Evolutionary conservation across 2,797 vertebrate genomes (phyloP).

Genomic region (Mallotus villosus): DNA sequence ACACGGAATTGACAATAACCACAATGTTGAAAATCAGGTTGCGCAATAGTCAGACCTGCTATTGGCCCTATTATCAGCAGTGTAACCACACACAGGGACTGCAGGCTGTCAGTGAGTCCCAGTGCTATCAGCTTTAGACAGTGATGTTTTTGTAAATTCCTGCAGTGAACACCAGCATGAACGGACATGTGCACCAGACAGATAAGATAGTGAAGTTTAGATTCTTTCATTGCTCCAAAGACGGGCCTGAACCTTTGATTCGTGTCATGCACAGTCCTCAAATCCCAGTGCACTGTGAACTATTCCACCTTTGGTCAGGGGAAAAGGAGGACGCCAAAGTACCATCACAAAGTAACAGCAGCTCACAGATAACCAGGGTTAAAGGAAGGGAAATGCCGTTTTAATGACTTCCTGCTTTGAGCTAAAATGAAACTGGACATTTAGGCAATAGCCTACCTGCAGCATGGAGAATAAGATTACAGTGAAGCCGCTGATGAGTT

Average conservation of each 20-base stretch:
- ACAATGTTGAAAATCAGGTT: constrained; percentile 7
- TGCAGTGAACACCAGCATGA: constrained; percentile 45
- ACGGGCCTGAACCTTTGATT: too few relatives aligned
- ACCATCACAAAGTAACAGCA: background rate
- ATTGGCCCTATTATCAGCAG: too few relatives aligned
- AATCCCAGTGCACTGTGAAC: background rate
- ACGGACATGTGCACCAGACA: constrained; percentile 44
- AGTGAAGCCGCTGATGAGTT: constrained; percentile 27
- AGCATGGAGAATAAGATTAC: constrained; percentile 29
- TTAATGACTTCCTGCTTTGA: constrained; percentile 26
- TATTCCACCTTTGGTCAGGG: constrained; percentile 6
- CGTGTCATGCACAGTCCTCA: background rate
- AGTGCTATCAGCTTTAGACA: background rate
- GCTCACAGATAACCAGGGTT: constrained; percentile 11
- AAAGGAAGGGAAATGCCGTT: constrained; percentile 26
- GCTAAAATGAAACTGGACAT: constrained; percentile 11
- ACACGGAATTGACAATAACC: background rate
- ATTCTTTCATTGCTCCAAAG: constrained; percentile 26
- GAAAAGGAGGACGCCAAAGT: background rate
- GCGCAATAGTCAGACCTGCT: background rate
- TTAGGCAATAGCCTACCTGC: constrained; percentile 19
- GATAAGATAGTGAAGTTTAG: constrained; percentile 50
- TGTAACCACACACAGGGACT: too few relatives aligned
- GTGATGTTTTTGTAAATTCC: constrained; percentile 39
- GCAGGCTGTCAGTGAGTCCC: too few relatives aligned